Conservation (phyloP, 2,888 invertebrate genomes). For the Seira musarum region DNA sequence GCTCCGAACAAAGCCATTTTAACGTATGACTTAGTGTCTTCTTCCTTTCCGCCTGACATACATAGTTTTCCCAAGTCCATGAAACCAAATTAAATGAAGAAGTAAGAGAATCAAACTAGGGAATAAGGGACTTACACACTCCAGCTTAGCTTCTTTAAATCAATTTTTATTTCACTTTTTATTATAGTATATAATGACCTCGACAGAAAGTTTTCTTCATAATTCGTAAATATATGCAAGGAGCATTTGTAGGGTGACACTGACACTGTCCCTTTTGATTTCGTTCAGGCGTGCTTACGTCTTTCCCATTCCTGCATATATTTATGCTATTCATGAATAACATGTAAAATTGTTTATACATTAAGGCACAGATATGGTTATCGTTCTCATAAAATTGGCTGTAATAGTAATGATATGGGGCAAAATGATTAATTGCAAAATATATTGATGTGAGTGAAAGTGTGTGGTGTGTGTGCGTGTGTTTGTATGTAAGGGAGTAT, state of each 20-base stretch:
- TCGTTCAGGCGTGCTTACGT: neutral
- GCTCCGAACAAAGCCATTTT: too few species aligned
- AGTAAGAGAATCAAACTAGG: too few species aligned
- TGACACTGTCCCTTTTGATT: neutral
- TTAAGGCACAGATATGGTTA: neutral
- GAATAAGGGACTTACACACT: too few species aligned
- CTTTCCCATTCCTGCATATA: neutral
- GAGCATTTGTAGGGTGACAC: neutral
- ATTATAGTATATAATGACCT: neutral
- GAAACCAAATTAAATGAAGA: too few species aligned
- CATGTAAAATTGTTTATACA: neutral
- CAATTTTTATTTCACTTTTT: conserved; percentile 7
- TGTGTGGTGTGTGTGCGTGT: neutral
- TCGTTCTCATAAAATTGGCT: neutral
- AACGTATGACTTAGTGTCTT: conserved; percentile 9
- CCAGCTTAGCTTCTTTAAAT: neutral
- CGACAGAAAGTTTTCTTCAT: too few species aligned
- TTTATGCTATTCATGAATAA: conserved; percentile 18
- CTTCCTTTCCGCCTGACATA: neutral
- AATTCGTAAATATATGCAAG: conserved; percentile 1
- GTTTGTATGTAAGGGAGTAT: neutral
- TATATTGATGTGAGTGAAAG: neutral
- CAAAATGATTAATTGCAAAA: neutral
- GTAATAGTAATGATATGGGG: neutral
- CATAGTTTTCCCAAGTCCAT: neutral